phyloP scores from a whole-genome alignment of 2,888 invertebrate genomes.

The Machimus atricapillus region DNA sequence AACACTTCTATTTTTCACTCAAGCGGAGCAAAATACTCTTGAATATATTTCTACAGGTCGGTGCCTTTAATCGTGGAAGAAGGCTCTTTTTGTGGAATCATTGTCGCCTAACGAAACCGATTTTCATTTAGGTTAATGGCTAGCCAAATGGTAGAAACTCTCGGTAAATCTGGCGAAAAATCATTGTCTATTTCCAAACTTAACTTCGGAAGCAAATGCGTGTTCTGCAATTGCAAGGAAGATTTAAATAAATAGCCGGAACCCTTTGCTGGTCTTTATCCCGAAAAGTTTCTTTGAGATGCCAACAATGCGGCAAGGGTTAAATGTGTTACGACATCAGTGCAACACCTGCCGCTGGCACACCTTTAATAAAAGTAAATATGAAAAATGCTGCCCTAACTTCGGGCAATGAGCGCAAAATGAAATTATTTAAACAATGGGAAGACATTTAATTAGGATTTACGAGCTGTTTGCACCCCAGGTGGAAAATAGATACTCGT shows the following conservation, averaged over 20 bases:
- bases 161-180: neutral
- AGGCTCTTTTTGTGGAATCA: neutral
- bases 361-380: slow-evolving; percentile 29
- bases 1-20: neutral
- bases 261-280: neutral
- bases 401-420: slow-evolving; percentile 16
- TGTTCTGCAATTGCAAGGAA: neutral
- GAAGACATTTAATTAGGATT: slow-evolving; percentile 25
- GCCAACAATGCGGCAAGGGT: neutral
- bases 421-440: slow-evolving; percentile 35
- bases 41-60: neutral
- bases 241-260: neutral
- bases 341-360: neutral
- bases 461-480: slow-evolving; percentile 17
- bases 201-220: neutral
- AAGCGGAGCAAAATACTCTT: neutral
- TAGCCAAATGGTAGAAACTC: neutral
- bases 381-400: slow-evolving; percentile 17
- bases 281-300: neutral
- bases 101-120: neutral
- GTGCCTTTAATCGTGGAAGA: neutral
- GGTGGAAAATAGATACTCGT: slow-evolving; percentile 36
- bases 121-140: neutral
- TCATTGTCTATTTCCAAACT: neutral
- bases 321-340: neutral